Base-by-base conservation (phyloP, 2,113 vertebrate species). In the Rhagologus leucostigma region DNA sequence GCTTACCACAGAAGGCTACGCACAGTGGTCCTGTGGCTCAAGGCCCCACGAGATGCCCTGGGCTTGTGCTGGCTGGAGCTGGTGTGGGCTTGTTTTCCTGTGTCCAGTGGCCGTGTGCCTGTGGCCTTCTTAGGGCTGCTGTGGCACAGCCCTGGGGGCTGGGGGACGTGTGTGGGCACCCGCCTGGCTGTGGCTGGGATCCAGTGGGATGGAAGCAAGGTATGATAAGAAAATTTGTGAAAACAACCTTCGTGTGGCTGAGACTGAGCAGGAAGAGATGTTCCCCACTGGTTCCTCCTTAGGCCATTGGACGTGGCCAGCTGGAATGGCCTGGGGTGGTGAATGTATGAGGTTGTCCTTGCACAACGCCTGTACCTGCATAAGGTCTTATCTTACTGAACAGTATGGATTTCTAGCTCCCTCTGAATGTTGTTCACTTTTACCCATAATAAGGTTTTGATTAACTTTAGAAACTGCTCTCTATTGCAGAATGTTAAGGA, bases 201-300 rank as follows among this genome's bases (percentile, higher is more conserved):
- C 42, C 39, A 10, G 7, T 3, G 42, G 27, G 16, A 39, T 19
- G 55, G 24, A 39, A 56, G n/a, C 2, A 52, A 33, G 19, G 9
- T 17, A 2, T 17, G n/a, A 3, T n/a, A 4, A 32, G 32, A 35
- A 47, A 63, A 63, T 13, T 2, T 6, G 8, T n/a, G 42, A 10
- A 20, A 70, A 29, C 2, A 49, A 10, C 2, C 6, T 7, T 11
- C 1, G 0, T 3, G 15, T 20, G 30, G 11, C 11, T 7, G 16
- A 32, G 26, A 14, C 3, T 8, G 57, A 83, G 52, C 12, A 71
- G 39, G 13, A 41, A 18, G n/a, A 35, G 13, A 1, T 44, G 19
- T 16, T 67, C 27, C 21, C 9, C 26, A 11, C 26, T 0, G 3
- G 32, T 7, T 57, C 20, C 32, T 46, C 18, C 59, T 44, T 6